phyloP scores from a whole-genome alignment of 2,888 invertebrate genomes.

The Phlogophora meticulosa region DNA sequence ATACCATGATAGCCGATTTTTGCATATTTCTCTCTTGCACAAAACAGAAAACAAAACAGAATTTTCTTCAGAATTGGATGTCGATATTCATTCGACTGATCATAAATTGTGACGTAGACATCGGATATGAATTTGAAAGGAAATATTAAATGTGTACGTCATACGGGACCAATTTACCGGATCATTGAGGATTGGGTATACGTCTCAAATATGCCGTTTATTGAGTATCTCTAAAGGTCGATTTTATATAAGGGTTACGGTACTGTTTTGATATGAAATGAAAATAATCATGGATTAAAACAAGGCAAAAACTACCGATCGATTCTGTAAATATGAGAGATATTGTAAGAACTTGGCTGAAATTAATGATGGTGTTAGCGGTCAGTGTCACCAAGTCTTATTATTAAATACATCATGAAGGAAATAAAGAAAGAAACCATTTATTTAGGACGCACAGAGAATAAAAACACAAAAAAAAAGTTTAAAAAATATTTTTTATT shows the following conservation, averaged over 20 bases:
- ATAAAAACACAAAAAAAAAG: no score
- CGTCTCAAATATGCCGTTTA: constrained; percentile 18
- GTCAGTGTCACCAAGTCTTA: no score
- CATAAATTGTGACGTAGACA: constrained; percentile 35
- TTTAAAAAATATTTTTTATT: no score
- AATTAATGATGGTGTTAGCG: no score
- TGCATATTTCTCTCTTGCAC: no score
- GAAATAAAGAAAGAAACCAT: no score
- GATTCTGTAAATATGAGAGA: no score
- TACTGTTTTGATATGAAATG: constrained; percentile 7
- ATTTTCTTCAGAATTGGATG: constrained; percentile 44
- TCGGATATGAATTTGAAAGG: constrained; percentile 40
- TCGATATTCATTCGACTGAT: constrained; percentile 33
- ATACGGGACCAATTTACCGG: constrained; percentile 48
- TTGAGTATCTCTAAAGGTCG: constrained; percentile 6
- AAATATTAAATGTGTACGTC: constrained; percentile 43
- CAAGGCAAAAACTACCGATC: not conserved
- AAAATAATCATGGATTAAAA: constrained; percentile 5
- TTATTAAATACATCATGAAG: no score
- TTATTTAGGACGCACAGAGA: no score
- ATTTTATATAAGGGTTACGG: constrained; percentile 11
- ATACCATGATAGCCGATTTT: no score
- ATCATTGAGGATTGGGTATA: constrained; percentile 30
- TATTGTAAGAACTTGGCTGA: no score
- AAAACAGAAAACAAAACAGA: constrained; percentile 42